phyloP scores from a whole-genome alignment of 2,113 vertebrate species.

The Coptodon rendalli region DNA sequence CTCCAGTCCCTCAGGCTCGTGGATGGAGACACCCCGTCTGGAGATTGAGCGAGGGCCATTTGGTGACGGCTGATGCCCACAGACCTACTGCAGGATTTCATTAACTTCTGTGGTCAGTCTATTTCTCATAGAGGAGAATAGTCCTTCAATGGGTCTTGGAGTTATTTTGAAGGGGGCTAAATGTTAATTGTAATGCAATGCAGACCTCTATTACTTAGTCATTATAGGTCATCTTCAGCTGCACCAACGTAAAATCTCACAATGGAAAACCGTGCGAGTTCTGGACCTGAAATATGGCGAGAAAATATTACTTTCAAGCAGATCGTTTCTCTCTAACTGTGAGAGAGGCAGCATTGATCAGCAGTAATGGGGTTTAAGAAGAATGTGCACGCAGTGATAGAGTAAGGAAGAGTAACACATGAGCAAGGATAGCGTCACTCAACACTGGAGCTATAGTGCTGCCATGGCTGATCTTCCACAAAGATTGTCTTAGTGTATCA shows the following conservation, averaged over 20 bases:
- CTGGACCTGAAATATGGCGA: constrained; percentile 22
- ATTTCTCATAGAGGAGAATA: constrained; percentile 44
- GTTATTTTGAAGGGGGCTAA: constrained; percentile 53
- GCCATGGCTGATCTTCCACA: constrained; percentile 42
- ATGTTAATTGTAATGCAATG: constrained; percentile 56
- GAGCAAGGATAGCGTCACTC: constrained; percentile 32
- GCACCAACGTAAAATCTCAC: constrained; percentile 1
- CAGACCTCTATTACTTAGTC: constrained; percentile 37
- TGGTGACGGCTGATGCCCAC: constrained; percentile 17
- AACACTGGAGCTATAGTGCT: constrained; percentile 30
- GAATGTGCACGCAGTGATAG: constrained; percentile 40
- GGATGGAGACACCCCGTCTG: constrained; percentile 31
- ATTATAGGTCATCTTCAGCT: constrained; percentile 46
- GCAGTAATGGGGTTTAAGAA: constrained; percentile 47
- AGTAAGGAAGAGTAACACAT: constrained; percentile 27
- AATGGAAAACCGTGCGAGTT: constrained; percentile 1
- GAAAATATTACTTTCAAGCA: constrained; percentile 44
- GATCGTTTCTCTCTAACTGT: constrained; percentile 29
- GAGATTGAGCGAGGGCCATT: constrained; percentile 54
- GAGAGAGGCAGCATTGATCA: constrained; percentile 45
- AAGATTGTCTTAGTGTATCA: constrained; percentile 51
- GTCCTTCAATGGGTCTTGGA: constrained; percentile 35
- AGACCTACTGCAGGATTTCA: constrained; percentile 56
- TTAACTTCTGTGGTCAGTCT: constrained; percentile 53
- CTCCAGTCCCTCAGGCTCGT: constrained; percentile 20